A percentile compares a stretch with the other conserved stretches of the same genome.
These are phyloP conservation scores for Seriola dumerili DNA, from an alignment of 2,113 vertebrate species.

Conservation along the genomic window DNA sequence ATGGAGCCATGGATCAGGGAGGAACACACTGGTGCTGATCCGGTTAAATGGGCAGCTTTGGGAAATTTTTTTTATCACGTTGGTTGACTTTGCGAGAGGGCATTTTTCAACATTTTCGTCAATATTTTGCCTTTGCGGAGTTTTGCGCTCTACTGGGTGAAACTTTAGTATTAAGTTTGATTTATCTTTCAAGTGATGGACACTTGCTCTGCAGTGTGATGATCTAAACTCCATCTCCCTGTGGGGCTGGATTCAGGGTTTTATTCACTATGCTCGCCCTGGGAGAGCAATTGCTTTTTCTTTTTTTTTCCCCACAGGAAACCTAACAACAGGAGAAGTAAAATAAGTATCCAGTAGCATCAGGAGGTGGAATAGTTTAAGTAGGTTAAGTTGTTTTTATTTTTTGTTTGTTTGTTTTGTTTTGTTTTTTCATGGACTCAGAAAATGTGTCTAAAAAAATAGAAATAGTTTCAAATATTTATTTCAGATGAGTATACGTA, in stretches of 20 bases:
- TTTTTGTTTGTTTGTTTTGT: too few species aligned
- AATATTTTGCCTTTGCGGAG: too few species aligned
- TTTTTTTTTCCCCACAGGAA: background rate
- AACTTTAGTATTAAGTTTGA: slow-evolving; percentile 1
- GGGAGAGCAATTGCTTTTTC: slow-evolving; percentile 30
- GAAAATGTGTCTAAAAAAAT: background rate
- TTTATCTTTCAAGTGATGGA: slow-evolving; percentile 11
- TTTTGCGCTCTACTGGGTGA: too few species aligned
- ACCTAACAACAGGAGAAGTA: slow-evolving; percentile 9
- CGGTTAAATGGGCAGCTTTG: too few species aligned
- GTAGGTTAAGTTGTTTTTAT: too few species aligned
- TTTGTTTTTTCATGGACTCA: background rate
- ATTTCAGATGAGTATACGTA: background rate
- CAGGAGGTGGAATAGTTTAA: background rate
- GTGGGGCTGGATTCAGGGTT: slow-evolving; percentile 20
- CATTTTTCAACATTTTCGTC: too few species aligned
- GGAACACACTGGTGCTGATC: too few species aligned
- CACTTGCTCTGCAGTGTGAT: slow-evolving; percentile 14
- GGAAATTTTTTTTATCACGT: too few species aligned
- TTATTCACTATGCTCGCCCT: background rate
- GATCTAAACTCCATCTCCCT: slow-evolving; percentile 30
- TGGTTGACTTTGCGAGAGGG: too few species aligned
- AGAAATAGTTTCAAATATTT: background rate
- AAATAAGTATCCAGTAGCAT: background rate
- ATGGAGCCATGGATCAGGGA: too few species aligned